Percentiles rank a stretch among this genome's conserved stretches.
Evolutionary conservation across 2,113 vertebrate genomes (phyloP).

Genomic region (Cichladusa arquata): DNA sequence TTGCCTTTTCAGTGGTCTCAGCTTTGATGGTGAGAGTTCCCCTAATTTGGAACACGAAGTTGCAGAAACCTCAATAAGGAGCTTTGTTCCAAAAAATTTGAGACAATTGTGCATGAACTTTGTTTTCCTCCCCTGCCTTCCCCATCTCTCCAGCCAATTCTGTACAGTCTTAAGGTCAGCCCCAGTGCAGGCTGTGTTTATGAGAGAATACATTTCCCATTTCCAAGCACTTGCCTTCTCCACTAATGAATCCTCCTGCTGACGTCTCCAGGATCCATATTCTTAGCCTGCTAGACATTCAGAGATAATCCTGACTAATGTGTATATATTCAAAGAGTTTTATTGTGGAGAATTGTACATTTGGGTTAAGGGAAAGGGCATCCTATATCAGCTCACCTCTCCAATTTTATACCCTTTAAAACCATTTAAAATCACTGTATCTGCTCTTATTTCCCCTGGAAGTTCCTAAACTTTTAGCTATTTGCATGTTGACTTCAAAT

Average conservation of each 20-base stretch:
- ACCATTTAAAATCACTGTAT: not conserved
- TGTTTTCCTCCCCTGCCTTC: slow-evolving; percentile 24
- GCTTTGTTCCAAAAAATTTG: not conserved
- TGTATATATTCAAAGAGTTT: slow-evolving; percentile 27
- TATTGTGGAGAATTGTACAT: not conserved
- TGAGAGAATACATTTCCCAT: slow-evolving; percentile 47
- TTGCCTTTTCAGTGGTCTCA: not conserved
- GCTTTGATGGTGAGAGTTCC: not conserved
- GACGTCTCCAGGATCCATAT: slow-evolving; percentile 40
- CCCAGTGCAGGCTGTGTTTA: slow-evolving; percentile 58
- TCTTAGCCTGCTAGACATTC: slow-evolving; percentile 24
- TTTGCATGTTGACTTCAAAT: not conserved
- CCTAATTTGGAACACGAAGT: not conserved
- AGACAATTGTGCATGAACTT: not conserved
- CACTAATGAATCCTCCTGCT: slow-evolving; percentile 58
- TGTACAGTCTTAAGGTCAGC: slow-evolving; percentile 45
- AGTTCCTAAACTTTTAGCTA: not conserved
- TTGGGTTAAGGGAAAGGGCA: slow-evolving; percentile 28
- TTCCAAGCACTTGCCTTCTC: slow-evolving; percentile 48
- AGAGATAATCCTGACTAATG: slow-evolving; percentile 67
- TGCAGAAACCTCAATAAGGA: not conserved
- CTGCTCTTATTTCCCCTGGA: not conserved
- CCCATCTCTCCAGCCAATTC: not conserved
- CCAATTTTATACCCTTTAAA: slow-evolving; percentile 26
- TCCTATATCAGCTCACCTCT: slow-evolving; percentile 43